Conservation (phyloP, 2,888 invertebrate genomes). For the Morpho deidamia region DNA sequence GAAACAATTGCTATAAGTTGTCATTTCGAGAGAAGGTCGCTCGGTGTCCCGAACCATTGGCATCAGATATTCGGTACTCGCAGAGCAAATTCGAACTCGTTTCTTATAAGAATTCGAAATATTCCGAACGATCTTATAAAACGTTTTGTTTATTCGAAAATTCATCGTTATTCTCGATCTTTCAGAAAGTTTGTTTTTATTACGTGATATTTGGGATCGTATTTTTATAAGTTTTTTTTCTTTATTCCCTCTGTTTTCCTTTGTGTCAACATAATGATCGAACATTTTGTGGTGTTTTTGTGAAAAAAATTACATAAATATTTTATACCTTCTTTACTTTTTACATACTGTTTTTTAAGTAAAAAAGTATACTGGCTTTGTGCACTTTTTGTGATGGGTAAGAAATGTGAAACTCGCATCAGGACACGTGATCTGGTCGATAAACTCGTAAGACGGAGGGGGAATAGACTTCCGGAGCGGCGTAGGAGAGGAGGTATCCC, state of each 20-base stretch:
- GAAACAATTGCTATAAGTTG: conserved; percentile 47
- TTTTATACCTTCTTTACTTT: too few species aligned
- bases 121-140: conserved; percentile 29
- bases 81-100: conserved; percentile 29
- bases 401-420: too few species aligned
- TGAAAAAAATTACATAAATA: not conserved
- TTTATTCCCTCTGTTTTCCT: conserved; percentile 56
- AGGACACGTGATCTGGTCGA: too few species aligned
- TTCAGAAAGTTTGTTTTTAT: conserved; percentile 33
- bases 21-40: conserved; percentile 33
- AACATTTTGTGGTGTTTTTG: not conserved
- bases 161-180: conserved; percentile 31
- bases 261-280: conserved; percentile 55
- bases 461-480: too few species aligned
- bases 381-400: too few species aligned
- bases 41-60: conserved; percentile 34
- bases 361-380: too few species aligned
- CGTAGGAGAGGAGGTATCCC: too few species aligned
- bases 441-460: too few species aligned
- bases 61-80: conserved; percentile 31
- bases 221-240: conserved; percentile 53
- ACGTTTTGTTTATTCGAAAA: conserved; percentile 34
- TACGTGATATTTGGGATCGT: conserved; percentile 43
- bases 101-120: conserved; percentile 28
- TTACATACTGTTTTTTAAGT: too few species aligned